These are phyloP conservation scores for Dryocosmus kuriphilus DNA, from an alignment of 2,888 invertebrate genomes.

Conservation along the genomic window DNA sequence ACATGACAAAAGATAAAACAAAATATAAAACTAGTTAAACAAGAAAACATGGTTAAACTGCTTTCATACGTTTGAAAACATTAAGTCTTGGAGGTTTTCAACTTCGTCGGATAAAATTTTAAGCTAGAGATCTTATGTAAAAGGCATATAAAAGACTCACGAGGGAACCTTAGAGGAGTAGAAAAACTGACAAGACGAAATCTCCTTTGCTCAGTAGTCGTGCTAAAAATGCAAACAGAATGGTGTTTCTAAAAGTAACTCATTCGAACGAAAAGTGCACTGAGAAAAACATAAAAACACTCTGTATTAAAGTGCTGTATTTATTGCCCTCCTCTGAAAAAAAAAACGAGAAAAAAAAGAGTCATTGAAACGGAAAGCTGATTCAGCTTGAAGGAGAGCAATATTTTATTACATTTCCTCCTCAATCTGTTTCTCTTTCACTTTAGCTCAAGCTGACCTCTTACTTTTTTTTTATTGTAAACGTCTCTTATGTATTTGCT, in stretches of 20 bases:
- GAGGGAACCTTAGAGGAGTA: slow-evolving; percentile 1
- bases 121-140: not conserved
- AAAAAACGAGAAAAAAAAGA: slow-evolving; percentile 11
- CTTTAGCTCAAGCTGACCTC: slow-evolving; percentile 30
- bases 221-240: slow-evolving; percentile 39
- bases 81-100: not conserved
- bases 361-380: slow-evolving; percentile 28
- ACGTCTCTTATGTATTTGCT: slow-evolving; percentile 14
- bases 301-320: slow-evolving; percentile 32
- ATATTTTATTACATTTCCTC: slow-evolving; percentile 34
- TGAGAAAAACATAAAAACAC: slow-evolving; percentile 31
- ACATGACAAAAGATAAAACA: not conserved
- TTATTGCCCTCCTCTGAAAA: slow-evolving; percentile 9
- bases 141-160: slow-evolving; percentile 17
- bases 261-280: slow-evolving; percentile 18
- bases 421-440: slow-evolving; percentile 27
- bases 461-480: slow-evolving; percentile 33
- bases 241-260: slow-evolving; percentile 38
- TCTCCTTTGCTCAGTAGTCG: slow-evolving; percentile 25
- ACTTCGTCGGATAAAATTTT: not conserved
- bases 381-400: slow-evolving; percentile 25
- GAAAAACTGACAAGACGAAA: slow-evolving; percentile 34
- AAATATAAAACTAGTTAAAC: not conserved
- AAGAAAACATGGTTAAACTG: not conserved
- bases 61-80: not conserved